Conservation (phyloP, 2,888 invertebrate genomes). For the Heliconius aoede region DNA sequence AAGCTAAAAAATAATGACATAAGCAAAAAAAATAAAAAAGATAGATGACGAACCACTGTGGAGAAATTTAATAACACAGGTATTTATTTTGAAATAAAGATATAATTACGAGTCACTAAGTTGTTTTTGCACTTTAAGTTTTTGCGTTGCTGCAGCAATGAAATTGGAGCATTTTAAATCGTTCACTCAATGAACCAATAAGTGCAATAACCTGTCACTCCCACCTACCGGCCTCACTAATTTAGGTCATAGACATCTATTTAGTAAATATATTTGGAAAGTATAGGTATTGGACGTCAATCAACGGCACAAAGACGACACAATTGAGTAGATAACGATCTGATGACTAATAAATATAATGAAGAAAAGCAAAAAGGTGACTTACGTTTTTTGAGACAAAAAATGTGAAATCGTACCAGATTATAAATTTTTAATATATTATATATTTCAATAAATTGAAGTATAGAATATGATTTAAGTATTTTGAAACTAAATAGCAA, state of each 20-base stretch:
- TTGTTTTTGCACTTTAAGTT: constrained; percentile 44
- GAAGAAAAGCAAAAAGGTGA: constrained; percentile 2
- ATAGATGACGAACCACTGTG: neutral
- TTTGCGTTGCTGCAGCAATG: constrained; percentile 57
- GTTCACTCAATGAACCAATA: constrained; percentile 45
- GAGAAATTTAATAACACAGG: neutral
- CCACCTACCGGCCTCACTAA: constrained; percentile 36
- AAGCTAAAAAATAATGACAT: neutral
- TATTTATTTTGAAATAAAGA: neutral
- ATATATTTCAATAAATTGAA: constrained; percentile 35
- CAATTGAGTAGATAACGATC: constrained; percentile 14
- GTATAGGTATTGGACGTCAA: neutral
- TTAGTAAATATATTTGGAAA: constrained; percentile 35
- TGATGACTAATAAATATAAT: constrained; percentile 12
- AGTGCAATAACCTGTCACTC: constrained; percentile 47
- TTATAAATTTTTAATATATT: constrained; percentile 46
- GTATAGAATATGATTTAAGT: neutral
- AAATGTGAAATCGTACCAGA: constrained; percentile 40
- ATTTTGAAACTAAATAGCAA: constrained; percentile 39
- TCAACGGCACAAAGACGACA: constrained; percentile 29
- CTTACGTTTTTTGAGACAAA: neutral
- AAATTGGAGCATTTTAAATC: constrained; percentile 48
- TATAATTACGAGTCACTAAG: neutral
- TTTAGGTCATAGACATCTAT: constrained; percentile 36
- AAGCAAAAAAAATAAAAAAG: neutral